Percentiles rank a stretch among this genome's conserved stretches.
Conservation (phyloP, 2,888 invertebrate genomes). For the Blastobasis adustella region DNA sequence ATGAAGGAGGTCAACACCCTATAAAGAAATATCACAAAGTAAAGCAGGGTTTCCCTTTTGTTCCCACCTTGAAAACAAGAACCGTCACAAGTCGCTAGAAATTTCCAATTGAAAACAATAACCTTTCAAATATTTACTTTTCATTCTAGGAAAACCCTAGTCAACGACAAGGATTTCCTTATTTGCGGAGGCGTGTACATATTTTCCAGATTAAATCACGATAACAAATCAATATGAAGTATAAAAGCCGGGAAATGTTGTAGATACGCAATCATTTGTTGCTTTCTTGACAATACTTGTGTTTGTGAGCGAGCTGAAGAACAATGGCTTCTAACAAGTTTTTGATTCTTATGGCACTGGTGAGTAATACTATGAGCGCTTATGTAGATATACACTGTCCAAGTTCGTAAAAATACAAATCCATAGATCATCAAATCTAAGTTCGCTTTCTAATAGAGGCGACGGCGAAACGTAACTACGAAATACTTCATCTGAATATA, state of each 20-base stretch:
- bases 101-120: conserved; percentile 21
- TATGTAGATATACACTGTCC: too few species aligned
- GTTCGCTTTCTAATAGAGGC: too few species aligned
- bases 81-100: conserved; percentile 6
- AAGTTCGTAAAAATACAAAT: too few species aligned
- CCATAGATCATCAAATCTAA: too few species aligned
- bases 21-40: too few species aligned
- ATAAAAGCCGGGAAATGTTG: conserved; percentile 27
- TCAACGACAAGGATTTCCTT: conserved; percentile 24
- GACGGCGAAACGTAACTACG: too few species aligned
- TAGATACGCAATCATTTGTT: conserved; percentile 8
- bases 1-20: too few species aligned
- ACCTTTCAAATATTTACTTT: conserved; percentile 22
- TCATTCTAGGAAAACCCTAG: conserved; percentile 28
- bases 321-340: conserved; percentile 21
- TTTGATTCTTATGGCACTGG: conserved; percentile 18
- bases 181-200: conserved; percentile 14
- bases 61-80: too few species aligned
- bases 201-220: conserved; percentile 17
- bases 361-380: conserved; percentile 9
- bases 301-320: neutral
- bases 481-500: too few species aligned
- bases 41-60: too few species aligned
- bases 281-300: too few species aligned
- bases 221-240: conserved; percentile 23